A percentile compares a stretch with the other conserved stretches of the same genome.
phyloP scores from a whole-genome alignment of 2,888 invertebrate genomes.

The Orgyia antiqua region DNA sequence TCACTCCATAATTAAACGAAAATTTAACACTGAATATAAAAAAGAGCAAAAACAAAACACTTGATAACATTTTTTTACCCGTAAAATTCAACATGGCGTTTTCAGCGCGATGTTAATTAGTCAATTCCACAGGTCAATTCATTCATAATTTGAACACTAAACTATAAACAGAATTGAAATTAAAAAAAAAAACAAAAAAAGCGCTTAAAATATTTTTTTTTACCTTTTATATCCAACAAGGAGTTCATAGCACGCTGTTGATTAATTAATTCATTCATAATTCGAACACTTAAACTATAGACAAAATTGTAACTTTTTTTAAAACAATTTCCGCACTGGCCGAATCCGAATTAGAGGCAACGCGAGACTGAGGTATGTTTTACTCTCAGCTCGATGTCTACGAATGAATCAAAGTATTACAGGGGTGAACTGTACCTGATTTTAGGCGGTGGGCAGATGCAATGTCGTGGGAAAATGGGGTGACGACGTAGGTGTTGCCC shows the following conservation, averaged over 20 bases:
- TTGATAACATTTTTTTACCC: no score
- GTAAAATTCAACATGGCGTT: no score
- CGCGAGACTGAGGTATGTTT: slow-evolving; percentile 11
- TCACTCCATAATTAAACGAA: no score
- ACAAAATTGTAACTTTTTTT: neutral
- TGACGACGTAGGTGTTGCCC: slow-evolving; percentile 5
- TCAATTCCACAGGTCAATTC: no score
- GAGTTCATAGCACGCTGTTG: slow-evolving; percentile 23
- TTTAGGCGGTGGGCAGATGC: slow-evolving; percentile 23
- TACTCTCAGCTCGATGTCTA: slow-evolving; percentile 3
- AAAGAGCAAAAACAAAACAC: no score
- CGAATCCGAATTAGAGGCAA: neutral
- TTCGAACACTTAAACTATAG: slow-evolving; percentile 7
- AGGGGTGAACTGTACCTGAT: slow-evolving; percentile 10
- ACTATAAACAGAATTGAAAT: no score
- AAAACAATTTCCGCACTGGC: neutral
- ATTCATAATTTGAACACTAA: no score
- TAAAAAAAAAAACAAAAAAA: no score
- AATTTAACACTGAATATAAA: no score
- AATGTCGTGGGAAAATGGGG: slow-evolving; percentile 10
- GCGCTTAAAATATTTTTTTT: no score
- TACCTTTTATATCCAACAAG: slow-evolving; percentile 30
- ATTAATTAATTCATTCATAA: slow-evolving; percentile 35
- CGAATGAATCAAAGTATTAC: slow-evolving; percentile 12
- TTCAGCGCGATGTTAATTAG: no score